Evolutionary conservation across 2,888 invertebrate species (phyloP).

Genomic region (Eretmocerus hayati): DNA sequence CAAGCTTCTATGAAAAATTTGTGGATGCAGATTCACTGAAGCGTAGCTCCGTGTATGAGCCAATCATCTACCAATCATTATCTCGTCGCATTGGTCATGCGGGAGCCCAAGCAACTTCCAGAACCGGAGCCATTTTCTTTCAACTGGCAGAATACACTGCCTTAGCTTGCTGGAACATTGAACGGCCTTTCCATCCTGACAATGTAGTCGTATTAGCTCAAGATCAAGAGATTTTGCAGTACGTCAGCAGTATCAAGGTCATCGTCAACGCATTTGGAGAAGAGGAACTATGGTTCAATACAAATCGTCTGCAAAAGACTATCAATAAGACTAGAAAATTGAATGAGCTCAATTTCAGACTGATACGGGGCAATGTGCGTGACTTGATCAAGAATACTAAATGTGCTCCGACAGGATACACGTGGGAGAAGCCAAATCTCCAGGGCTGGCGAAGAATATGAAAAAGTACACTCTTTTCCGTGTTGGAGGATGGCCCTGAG

Average conservation of each 20-base stretch:
- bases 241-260: constrained; percentile 44
- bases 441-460: constrained; percentile 34
- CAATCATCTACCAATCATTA: constrained; percentile 38
- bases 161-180: constrained; percentile 46
- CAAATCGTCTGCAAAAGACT: constrained; percentile 43
- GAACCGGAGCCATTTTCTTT: constrained; percentile 43
- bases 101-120: constrained; percentile 43
- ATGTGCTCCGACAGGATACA: constrained; percentile 32
- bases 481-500: too few species aligned
- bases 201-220: constrained; percentile 39
- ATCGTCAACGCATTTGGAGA: constrained; percentile 33
- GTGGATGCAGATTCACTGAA: constrained; percentile 34
- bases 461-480: too few species aligned
- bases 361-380: constrained; percentile 39
- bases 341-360: constrained; percentile 39
- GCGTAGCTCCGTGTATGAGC: constrained; percentile 32
- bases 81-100: constrained; percentile 41
- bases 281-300: constrained; percentile 44
- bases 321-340: constrained; percentile 37
- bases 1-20: constrained; percentile 42
- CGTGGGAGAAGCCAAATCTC: constrained; percentile 27
- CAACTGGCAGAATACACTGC: constrained; percentile 44
- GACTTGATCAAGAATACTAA: constrained; percentile 40
- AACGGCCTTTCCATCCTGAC: constrained; percentile 38
- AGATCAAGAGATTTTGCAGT: constrained; percentile 39